Base-by-base conservation (phyloP, 2,888 invertebrate genomes). In the Parnassius orleans region DNA sequence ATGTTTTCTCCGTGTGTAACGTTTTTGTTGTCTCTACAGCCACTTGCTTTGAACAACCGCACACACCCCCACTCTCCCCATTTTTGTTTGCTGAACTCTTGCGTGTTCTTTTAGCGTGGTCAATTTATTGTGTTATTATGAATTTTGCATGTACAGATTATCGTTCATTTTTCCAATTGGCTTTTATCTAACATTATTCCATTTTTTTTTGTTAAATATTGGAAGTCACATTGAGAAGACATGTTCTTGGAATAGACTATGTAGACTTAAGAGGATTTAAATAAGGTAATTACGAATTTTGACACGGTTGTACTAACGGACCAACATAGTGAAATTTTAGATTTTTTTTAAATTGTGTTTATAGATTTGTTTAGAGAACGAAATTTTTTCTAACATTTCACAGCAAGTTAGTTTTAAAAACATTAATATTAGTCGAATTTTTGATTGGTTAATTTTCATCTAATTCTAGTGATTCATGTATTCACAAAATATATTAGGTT, bases 401-500 rank as follows among this genome's bases (percentile, higher is more conserved):
- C 41, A 2, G 50, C 9, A 41, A 44, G 41, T 53, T 60, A 15
- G 42, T 33, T 33, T 24, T 55, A 41, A 57, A 46, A 24, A 15
- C 12, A 15, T 12, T n/a, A 15, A 61, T 9, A 48, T 11, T 14
- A 19, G 51, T 11, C 1, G 12, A 11, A 48, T 15, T 33, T n/a
- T 3, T 12, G 11, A n/a, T 53, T 43, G 10, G 43, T 14, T 50
- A 10, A 24, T 15, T 14, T 41, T 24, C 9, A n/a, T n/a, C 12
- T 3, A 11, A 10, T 2, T n/a, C 33, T 42, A 41, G 53, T 53
- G 53, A 53, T 10, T 44, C 15, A 43, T 11, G 9, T n/a, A 52
- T 44, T 11, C 44, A 19, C 44, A 5, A 47, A 43, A 50, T 50
- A n/a, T 15, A 44, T 67, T 80, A 92, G 92, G 72, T 99, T 99